These are phyloP conservation scores for Ditylenchus dipsaci DNA, from an alignment of 1,140 invertebrate genomes.

Conservation along the genomic window DNA sequence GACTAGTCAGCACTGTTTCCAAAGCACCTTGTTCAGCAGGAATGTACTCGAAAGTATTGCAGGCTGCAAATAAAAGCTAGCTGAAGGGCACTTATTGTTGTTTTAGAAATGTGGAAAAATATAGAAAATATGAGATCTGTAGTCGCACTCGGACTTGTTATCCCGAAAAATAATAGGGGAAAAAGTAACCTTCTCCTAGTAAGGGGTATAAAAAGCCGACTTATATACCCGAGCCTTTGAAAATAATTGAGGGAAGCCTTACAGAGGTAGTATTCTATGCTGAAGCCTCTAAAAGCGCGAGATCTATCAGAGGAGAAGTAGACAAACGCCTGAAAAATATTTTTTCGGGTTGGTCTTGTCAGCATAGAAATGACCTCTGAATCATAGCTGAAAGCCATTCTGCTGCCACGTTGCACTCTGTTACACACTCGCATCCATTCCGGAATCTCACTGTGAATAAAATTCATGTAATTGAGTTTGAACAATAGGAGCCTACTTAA, in stretches of 20 bases:
- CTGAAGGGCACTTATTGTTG: no score
- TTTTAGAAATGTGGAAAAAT: no score
- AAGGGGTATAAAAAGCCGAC: no score
- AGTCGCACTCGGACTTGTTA: no score
- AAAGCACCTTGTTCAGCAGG: slow-evolving; percentile 27
- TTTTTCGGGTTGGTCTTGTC: no score
- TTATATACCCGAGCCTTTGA: no score
- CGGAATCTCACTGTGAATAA: slow-evolving; percentile 1
- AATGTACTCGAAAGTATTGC: slow-evolving; percentile 48
- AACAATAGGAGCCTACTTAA: background rate
- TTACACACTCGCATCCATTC: slow-evolving; percentile 23
- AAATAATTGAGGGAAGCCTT: no score
- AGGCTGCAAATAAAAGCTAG: slow-evolving; percentile 26
- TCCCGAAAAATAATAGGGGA: no score
- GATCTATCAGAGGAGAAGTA: slow-evolving; percentile 49
- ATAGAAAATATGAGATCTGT: no score
- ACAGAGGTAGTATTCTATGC: slow-evolving; percentile 43
- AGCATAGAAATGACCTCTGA: background rate
- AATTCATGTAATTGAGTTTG: background rate
- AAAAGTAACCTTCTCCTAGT: no score
- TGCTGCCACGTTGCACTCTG: slow-evolving; percentile 13
- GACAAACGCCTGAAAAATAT: background rate
- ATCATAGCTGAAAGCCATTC: slow-evolving; percentile 10
- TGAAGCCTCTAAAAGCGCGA: slow-evolving; percentile 41
- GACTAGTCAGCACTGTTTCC: slow-evolving; percentile 35